Percentiles rank a stretch among this genome's conserved stretches.
Conservation (phyloP, 2,888 invertebrate species). For the Dryococelus australis region DNA sequence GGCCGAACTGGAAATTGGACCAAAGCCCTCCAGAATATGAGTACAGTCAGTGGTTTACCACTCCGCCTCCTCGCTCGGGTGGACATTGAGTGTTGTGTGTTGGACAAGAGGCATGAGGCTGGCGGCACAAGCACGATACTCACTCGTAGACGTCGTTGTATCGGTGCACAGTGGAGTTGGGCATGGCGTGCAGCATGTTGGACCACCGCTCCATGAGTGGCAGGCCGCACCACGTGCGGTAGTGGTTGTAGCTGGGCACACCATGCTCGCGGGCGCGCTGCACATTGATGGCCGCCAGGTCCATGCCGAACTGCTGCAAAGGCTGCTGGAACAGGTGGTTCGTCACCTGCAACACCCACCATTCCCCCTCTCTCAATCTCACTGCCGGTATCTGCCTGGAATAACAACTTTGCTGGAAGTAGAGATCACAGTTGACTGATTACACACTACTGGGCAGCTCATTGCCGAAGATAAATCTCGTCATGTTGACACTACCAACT, state of each 20-base stretch:
- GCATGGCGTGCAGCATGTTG: slow-evolving; percentile 54
- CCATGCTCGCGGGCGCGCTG: slow-evolving; percentile 62
- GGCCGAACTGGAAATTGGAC: too few species aligned
- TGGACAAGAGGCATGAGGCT: too few species aligned
- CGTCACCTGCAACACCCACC: slow-evolving; percentile 57
- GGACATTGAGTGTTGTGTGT: too few species aligned
- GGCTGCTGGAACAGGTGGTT: slow-evolving; percentile 64
- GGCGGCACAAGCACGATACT: slow-evolving; percentile 28
- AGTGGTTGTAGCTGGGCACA: slow-evolving; percentile 58
- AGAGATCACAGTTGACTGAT: too few species aligned
- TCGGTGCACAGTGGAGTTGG: slow-evolving; percentile 54
- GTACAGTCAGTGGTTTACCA: too few species aligned
- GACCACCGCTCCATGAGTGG: slow-evolving; percentile 54
- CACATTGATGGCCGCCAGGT: slow-evolving; percentile 61
- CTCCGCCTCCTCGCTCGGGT: too few species aligned
- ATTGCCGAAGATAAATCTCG: too few species aligned
- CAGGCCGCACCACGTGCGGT: slow-evolving; percentile 54
- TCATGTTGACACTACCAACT: too few species aligned
- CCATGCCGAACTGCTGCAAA: slow-evolving; percentile 60
- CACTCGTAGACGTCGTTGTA: slow-evolving; percentile 55
- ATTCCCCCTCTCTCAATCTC: background rate
- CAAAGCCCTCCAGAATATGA: too few species aligned
- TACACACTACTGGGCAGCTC: too few species aligned
- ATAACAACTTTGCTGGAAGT: too few species aligned
- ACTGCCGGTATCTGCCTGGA: too few species aligned